Evolutionary conservation across 2,113 vertebrate species (phyloP), one percentile per base, ranked within the genome.

Genomic region (Physeter macrocephalus): DNA sequence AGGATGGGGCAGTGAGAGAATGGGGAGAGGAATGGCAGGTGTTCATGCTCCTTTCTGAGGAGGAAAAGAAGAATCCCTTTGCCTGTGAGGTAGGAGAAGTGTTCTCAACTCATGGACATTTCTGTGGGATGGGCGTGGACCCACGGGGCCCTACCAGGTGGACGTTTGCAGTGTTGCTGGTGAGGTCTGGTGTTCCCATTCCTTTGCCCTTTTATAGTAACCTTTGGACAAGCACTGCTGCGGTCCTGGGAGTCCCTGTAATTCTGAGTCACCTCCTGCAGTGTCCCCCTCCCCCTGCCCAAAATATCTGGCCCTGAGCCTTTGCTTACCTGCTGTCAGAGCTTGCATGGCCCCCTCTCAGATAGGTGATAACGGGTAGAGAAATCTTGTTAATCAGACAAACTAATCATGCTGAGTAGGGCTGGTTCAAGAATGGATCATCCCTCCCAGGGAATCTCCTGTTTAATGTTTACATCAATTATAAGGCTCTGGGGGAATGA

Each of bases 361-460:
- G 85, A 18, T 23, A 91, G 88, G 64, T 66, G 71, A 71, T 57
- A 67, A 34, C 2, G 23, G 54, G 71, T 46, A 66, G 61, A n/a
- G 92, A 57, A 18, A 88, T 20, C 52, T 88, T 94, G 18, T 61
- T 97, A 96, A 96, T 97, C 88, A 96, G 93, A 62, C 21, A 84
- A 46, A 93, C 54, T 94, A 96, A 97, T 97, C 91, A 95, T n/a
- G 84, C n/a, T 95, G 95, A 96, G 97, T 91, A 94, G 46, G 39
- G 59, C 34, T 90, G 52, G n/a, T 91, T 96, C 41, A 85, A 59
- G 74, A 84, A 92, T 20, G 74, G 96, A 82, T 85, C 74, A 83
- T 8, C 39, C 54, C 5, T 97, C 86, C 77, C 66, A 57, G 71
- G 27, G 36, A 91, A 94, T 86, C 67, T 97, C 88, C 75, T 94